Evolutionary conservation across 2,113 vertebrate species (phyloP), one percentile per base, ranked within the genome.

Genomic region (Leiothrix lutea): DNA sequence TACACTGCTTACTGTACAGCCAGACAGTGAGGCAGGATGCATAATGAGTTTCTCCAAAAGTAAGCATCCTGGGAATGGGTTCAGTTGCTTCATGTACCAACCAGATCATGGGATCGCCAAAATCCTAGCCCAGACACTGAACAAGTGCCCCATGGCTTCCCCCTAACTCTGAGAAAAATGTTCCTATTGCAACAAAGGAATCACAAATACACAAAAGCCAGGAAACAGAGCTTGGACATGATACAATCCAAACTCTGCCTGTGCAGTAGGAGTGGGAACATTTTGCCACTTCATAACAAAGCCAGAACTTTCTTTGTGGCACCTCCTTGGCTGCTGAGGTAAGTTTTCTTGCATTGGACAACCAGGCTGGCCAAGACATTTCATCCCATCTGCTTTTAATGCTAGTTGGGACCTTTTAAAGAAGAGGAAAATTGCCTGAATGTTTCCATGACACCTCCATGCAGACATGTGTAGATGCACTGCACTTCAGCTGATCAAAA

Each of bases 171-270:
- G 7, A 57, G 33, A 57, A 65, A 89, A 88, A 71, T 11, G 18
- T 21, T 85, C 11, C 31, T 65, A 17, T 40, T 44, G 38, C 40
- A 82, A 17, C 25, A 82, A 79, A 50, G 71, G 88, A 75, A 50
- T 50, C 50, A 61, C 28, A 82, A 69, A 71, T 7, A 61, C 20
- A 72, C 31, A 73, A 75, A 86, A 78, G 5, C 14, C 62, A 94
- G 38, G 57, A 60, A 85, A 65, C 2, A 8, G 12, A 73, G 36
- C 35, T 11, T 38, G 29, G 58, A 60, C 20, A 47, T 0, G 0
- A 14, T 15, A 80, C 0, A 5, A 61, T 11, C 14, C 45, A 31
- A 74, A 35, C 48, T 74, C 33, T 53, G 28, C 7, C 74, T 4
- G 0, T 26, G 50, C 67, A 42, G 58, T 11, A 40, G n/a, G 79